These are phyloP conservation scores for Lamellibrachia satsuma DNA, from an alignment of 2,888 invertebrate species.

Conservation along the genomic window DNA sequence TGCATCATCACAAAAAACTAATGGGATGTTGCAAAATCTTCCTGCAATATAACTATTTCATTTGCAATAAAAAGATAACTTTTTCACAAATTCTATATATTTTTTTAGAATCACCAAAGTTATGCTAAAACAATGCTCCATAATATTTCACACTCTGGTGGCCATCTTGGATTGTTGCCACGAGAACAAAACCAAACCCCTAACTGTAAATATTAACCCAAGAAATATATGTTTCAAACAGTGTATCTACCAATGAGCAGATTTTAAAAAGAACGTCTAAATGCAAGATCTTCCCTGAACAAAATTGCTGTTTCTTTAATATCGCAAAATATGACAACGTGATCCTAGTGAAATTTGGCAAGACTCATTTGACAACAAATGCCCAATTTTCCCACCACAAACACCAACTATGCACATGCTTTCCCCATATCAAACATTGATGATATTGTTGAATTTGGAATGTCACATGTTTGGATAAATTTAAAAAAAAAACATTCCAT, in stretches of 20 bases:
- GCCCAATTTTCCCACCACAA: background rate
- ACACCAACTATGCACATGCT: background rate
- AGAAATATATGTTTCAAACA: background rate
- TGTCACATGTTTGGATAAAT: background rate
- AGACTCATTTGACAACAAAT: no score
- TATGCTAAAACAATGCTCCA: no score
- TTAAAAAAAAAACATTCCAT: background rate
- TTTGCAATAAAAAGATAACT: no score
- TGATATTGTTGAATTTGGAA: background rate
- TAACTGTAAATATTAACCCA: background rate
- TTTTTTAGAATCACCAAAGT: no score
- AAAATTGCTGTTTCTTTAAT: background rate
- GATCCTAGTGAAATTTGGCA: no score
- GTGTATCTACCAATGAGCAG: background rate
- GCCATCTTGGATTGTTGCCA: background rate
- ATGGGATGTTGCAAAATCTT: no score
- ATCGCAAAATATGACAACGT: background rate
- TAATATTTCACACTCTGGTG: no score
- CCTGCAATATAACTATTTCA: no score
- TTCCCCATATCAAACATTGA: background rate
- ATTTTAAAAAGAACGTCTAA: background rate
- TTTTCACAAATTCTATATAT: no score
- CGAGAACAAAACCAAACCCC: background rate
- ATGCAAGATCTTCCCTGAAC: background rate
- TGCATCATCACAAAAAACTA: no score